Conservation (phyloP, 2,797 vertebrate species). For the Arrhamphus sclerolepis region DNA sequence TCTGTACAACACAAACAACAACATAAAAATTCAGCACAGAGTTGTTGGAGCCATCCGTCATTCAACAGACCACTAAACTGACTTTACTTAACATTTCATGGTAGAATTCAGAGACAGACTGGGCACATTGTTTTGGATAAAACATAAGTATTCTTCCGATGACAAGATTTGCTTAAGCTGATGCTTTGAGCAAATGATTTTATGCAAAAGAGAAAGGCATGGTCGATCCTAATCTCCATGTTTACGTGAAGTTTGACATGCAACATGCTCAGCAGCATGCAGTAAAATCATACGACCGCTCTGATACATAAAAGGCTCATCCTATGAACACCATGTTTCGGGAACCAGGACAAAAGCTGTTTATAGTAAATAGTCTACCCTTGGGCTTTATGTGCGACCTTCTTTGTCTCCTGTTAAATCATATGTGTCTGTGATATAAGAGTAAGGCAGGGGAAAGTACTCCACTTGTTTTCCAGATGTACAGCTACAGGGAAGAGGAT, state of each 20-base stretch:
- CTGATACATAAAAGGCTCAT: slow-evolving; percentile 11
- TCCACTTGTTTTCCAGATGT: slow-evolving; percentile 46
- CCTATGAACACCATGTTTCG: slow-evolving; percentile 15
- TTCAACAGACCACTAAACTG: background rate
- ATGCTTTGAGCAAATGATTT: background rate
- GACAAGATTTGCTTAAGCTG: background rate
- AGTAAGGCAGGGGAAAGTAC: slow-evolving; percentile 30
- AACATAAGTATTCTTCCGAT: background rate
- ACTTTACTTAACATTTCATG: background rate
- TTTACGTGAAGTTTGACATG: slow-evolving; percentile 2
- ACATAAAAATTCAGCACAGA: background rate
- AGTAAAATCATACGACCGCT: background rate
- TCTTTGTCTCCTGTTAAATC: slow-evolving; percentile 56
- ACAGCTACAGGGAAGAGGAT: slow-evolving; percentile 31
- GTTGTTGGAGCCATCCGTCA: too few relatives aligned
- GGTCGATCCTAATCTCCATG: background rate
- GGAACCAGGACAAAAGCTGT: slow-evolving; percentile 34
- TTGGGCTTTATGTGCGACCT: slow-evolving; percentile 44
- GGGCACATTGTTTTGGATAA: background rate
- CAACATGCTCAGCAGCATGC: background rate
- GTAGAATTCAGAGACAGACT: background rate
- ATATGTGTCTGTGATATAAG: slow-evolving; percentile 44
- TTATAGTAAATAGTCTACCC: slow-evolving; percentile 51
- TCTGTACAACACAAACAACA: background rate
- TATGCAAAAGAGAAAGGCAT: background rate